Base-by-base conservation (phyloP, 2,797 vertebrate genomes). In the Periparus ater region DNA sequence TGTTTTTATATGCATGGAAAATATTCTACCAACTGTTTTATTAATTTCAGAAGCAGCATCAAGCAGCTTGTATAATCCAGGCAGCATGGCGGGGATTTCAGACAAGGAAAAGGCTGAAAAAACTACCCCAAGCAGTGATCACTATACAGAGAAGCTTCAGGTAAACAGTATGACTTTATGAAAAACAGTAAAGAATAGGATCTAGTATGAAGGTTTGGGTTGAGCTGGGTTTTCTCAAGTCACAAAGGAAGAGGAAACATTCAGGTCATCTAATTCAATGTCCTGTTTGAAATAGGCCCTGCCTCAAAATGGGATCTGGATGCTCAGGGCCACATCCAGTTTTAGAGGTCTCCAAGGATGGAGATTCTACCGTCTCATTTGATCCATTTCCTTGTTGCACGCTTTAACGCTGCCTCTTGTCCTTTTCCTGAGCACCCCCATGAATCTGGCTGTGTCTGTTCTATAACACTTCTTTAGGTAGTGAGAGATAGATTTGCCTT, bases 131-230 rank as follows among this genome's bases (percentile, higher is more conserved):
- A 96, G 98, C 98, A 9, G 98, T 99, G 67, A 98, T 97, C 44
- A 45, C 85, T 45, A 97, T 99, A 95, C 99, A 99, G 97, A 98
- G 98, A 78, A 98, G 96, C 97, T 99, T 99, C 98, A 99, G 99
- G 98, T 98, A 98, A 97, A 91, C 66, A 67, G 22, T 16, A 40
- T 57, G 53, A 17, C 13, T 86, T 81, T 72, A 27, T 93, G 45
- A 89, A 82, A 87, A 91, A 20, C 18, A 42, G 21, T 53, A 8
- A 40, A 57, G 77, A 82, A 63, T 40, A 45, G 10, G 47, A 48
- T 54, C 32, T 61, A 61, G 3, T 67, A 30, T 8, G 2, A 65
- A 53, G 36, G 12, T 40, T 80, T 50, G 55, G 20, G 27, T 65
- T 78, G 40, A n/a, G 27, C 72, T 84, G 44, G 0, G 42, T 89